phyloP scores from a whole-genome alignment of 2,888 invertebrate species.

The Isotomurus palustris region DNA sequence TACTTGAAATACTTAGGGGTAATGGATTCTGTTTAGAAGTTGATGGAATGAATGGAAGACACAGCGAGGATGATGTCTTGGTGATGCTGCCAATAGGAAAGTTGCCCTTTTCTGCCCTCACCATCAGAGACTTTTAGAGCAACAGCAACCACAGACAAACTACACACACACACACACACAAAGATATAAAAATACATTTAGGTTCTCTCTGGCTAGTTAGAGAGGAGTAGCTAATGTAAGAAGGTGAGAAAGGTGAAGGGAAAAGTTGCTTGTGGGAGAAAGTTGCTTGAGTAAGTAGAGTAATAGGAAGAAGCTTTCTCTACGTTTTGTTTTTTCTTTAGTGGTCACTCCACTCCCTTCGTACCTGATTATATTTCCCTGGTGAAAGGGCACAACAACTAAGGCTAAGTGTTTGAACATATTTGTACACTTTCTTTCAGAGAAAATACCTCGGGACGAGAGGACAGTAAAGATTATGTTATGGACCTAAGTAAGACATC shows the following conservation, averaged over 20 bases:
- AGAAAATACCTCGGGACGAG: not conserved
- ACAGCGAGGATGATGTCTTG: too few species aligned
- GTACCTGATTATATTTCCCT: constrained; percentile 15
- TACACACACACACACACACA: too few species aligned
- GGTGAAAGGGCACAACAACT: constrained; percentile 2
- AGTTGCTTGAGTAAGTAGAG: not conserved
- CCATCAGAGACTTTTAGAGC: too few species aligned
- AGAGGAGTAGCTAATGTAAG: not conserved
- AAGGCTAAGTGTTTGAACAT: constrained; percentile 11
- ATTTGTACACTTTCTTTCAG: constrained; percentile 5
- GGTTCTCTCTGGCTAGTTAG: not conserved
- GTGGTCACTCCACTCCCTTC: constrained; percentile 4
- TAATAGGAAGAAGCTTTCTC: too few species aligned
- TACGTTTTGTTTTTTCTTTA: constrained; percentile 1
- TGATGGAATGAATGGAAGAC: constrained; percentile 9
- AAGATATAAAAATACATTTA: too few species aligned
- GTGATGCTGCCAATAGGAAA: too few species aligned
- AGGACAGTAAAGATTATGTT: not conserved
- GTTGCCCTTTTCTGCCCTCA: too few species aligned
- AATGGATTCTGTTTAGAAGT: constrained; percentile 22
- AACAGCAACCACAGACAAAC: too few species aligned
- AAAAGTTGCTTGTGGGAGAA: too few species aligned
- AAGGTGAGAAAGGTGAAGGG: too few species aligned
- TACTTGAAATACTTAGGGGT: constrained; percentile 27
- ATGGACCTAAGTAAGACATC: not conserved